Evolutionary conservation across 2,797 vertebrate genomes (phyloP), one percentile per base, ranked within the genome.

Genomic region (Amblyopsis hoosieri): DNA sequence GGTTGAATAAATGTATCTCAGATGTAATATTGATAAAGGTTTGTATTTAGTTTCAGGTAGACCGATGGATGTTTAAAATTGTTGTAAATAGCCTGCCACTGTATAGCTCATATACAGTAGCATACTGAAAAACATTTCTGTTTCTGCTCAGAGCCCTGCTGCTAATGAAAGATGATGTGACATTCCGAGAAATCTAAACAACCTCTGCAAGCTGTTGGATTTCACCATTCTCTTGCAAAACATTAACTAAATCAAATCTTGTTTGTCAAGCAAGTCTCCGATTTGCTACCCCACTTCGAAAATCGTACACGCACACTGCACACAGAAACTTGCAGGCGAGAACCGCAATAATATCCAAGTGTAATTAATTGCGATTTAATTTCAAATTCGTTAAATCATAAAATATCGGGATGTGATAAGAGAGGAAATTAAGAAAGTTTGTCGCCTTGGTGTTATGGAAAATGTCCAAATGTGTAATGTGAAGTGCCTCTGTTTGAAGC

Each of bases 381-480:
- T 91, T 81, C 78, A 89, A 91, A 93, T 92, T 85, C 90, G 85
- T 91, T 84, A 77, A 67, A 52, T 78, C 78, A 62, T 87, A 91
- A 93, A 93, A 93, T 93, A 90, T 83, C 85, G 85, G 64, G 15
- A 90, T 92, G 75, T 90, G 90, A 94, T 93, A 91, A 90, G 79
- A 89, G 56, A 57, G 55, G 83, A 66, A 84, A 88, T 93, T 92
- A 89, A 86, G 87, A 90, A 88, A 90, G 91, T 90, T 90, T 87
- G 86, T 83, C 86, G 75, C 67, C 10, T 86, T 83, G 85, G 89
- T 87, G 88, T 90, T 88, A 89, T 90, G 91, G 90, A 93, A 92
- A 90, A 91, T 85, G 92, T 93, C 90, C 90, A 93, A 92, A 93
- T 86, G 87, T 91, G 91, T 92, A 90, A 94, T 93, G 88, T 90